Base-by-base conservation (phyloP, 2,113 vertebrate species). In the Oenanthe melanoleuca region DNA sequence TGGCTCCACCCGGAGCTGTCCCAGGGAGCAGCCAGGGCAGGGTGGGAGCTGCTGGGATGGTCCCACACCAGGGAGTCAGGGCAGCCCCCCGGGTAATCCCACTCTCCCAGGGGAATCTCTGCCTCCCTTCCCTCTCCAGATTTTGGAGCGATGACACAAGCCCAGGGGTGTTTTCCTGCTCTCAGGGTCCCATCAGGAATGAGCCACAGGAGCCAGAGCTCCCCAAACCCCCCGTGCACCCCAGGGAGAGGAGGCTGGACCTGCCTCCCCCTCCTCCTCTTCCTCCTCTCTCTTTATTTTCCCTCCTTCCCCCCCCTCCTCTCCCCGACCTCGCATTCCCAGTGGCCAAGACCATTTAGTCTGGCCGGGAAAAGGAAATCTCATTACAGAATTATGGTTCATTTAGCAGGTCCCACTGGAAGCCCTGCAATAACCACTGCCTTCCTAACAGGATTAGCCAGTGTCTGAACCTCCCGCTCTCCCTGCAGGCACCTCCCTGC, bases 391-490 rank as follows among this genome's bases (percentile, higher is more conserved):
- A 97, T 97, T 97, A 97, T 0, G 16, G 92, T 69, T 97, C 91
- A 59, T 97, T 97, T 95, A 96, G 93, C 92, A 81, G 74, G 89
- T 96, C 96, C 96, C 95, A 92, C 75, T 93, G 96, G 91, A 96
- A 97, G 95, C 92, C 69, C 83, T 85, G 97, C 94, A 97, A 92
- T 96, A 97, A 96, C 92, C 88, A 91, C 95, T 86, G 88, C 26
- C 94, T 97, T 98, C 96, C 96, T 98, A 97, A 95, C 93, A 86
- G 94, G 87, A 96, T 97, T 95, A 97, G 87, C 93, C 97, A 84
- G 75, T 65, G 69, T 75, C 78, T 95, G 89, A 97, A 93, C 95
- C 89, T 95, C 91, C 95, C 95, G 3, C 93, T 26, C 89, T 60
- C 24, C 3, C 95, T 67, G 61, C 88, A 65, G 73, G 45, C 25